Percentiles rank a stretch among this genome's conserved stretches.
Evolutionary conservation across 2,888 invertebrate genomes (phyloP).

Genomic region (Athalia cordata): DNA sequence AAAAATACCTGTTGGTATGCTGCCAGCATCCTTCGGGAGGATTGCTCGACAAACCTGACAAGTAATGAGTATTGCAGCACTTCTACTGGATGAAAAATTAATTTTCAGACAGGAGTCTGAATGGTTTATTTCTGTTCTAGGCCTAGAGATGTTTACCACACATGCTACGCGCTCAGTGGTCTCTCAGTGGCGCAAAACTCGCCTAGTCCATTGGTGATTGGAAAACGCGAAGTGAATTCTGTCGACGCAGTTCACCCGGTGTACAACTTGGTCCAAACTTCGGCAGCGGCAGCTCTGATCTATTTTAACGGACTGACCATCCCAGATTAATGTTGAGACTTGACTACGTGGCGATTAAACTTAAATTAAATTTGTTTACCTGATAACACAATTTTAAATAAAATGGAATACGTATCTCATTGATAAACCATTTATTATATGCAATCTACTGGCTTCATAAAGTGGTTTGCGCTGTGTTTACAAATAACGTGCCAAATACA

Average conservation of each 20-base stretch:
- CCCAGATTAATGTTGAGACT: conserved; percentile 53
- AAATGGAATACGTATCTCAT: no score
- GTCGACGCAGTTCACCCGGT: conserved; percentile 67
- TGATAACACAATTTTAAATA: no score
- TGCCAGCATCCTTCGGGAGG: conserved; percentile 94
- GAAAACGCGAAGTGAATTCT: conserved; percentile 65
- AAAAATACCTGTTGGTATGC: conserved; percentile 95
- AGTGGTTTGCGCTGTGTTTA: no score
- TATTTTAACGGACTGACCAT: conserved; percentile 64
- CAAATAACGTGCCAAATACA: no score
- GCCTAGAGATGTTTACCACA: conserved; percentile 94
- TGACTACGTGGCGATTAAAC: no score
- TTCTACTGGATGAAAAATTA: background rate
- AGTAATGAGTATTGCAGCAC: conserved; percentile 75
- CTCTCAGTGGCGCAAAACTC: conserved; percentile 93
- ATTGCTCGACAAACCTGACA: conserved; percentile 96
- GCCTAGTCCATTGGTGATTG: conserved; percentile 66
- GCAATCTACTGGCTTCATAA: no score
- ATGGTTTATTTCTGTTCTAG: conserved; percentile 74
- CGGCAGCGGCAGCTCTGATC: conserved; percentile 62
- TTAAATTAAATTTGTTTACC: no score
- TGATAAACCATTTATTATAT: no score
- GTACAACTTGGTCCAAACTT: conserved; percentile 64
- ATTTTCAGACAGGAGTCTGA: background rate
- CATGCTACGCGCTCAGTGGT: conserved; percentile 97